A percentile compares a stretch with the other conserved stretches of the same genome.
phyloP scores from a whole-genome alignment of 2,888 invertebrate genomes.

The Idaea aversata region DNA sequence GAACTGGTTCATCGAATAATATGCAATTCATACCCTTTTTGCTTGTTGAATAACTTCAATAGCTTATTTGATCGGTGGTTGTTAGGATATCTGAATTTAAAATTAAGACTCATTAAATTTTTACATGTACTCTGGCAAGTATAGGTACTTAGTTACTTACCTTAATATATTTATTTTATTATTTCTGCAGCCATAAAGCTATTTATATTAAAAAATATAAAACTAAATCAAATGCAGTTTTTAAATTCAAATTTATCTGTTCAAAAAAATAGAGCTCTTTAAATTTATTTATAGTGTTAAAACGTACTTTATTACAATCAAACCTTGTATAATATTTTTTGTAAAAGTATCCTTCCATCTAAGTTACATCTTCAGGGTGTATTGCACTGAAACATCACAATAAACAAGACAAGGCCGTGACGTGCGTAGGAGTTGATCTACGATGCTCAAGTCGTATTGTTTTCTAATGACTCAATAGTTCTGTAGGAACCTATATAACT shows the following conservation, averaged over 20 bases:
- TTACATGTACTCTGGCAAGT: neutral
- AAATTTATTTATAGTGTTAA: no score
- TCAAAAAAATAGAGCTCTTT: no score
- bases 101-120: neutral
- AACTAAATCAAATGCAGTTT: no score
- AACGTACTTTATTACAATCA: no score
- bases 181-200: neutral
- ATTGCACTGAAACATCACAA: constrained; percentile 48
- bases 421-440: constrained; percentile 70
- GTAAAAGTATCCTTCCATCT: neutral
- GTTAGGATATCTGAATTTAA: neutral
- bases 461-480: constrained; percentile 73
- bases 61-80: neutral
- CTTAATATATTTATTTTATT: neutral
- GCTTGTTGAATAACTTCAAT: neutral
- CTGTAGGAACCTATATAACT: constrained; percentile 11
- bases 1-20: neutral
- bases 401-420: constrained; percentile 62
- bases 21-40: neutral
- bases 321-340: no score
- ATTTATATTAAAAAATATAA: no score
- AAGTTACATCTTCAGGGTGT: neutral
- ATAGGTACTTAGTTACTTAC: neutral
- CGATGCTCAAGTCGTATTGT: constrained; percentile 61
- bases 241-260: no score